Conservation (phyloP, 1,140 invertebrate genomes). For the Microplitis mediator region DNA sequence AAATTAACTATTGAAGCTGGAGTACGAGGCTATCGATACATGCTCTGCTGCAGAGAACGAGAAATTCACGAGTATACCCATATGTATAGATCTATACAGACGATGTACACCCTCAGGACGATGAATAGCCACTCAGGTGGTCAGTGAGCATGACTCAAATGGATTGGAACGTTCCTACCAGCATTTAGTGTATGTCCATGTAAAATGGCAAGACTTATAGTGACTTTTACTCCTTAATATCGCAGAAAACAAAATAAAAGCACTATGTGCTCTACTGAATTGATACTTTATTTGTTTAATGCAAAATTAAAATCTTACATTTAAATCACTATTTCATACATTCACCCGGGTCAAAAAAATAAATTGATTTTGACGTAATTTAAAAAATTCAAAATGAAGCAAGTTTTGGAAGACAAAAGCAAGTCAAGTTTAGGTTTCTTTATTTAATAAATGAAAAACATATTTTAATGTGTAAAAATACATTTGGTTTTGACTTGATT, state of each 20-base stretch:
- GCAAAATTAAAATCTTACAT: too few species aligned
- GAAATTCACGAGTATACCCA: background rate
- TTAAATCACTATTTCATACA: too few species aligned
- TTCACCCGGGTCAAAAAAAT: too few species aligned
- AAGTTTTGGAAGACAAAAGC: too few species aligned
- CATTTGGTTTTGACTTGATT: too few species aligned
- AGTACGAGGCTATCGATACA: background rate
- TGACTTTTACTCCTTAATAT: background rate
- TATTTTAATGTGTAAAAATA: too few species aligned
- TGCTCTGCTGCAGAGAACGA: background rate
- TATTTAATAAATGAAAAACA: too few species aligned
- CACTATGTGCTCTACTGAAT: background rate
- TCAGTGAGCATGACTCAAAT: conserved; percentile 27
- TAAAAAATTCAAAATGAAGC: too few species aligned
- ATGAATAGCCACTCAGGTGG: conserved; percentile 15
- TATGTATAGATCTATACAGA: background rate
- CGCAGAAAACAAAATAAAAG: background rate
- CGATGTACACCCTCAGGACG: background rate
- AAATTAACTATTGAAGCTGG: background rate
- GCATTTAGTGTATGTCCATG: background rate
- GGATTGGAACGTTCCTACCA: conserved; percentile 27
- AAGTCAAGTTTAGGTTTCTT: too few species aligned
- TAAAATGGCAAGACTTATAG: background rate
- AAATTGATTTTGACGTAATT: too few species aligned
- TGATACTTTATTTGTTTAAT: too few species aligned